phyloP scores from a whole-genome alignment of 2,113 vertebrate genomes.

The Platichthys flesus region DNA sequence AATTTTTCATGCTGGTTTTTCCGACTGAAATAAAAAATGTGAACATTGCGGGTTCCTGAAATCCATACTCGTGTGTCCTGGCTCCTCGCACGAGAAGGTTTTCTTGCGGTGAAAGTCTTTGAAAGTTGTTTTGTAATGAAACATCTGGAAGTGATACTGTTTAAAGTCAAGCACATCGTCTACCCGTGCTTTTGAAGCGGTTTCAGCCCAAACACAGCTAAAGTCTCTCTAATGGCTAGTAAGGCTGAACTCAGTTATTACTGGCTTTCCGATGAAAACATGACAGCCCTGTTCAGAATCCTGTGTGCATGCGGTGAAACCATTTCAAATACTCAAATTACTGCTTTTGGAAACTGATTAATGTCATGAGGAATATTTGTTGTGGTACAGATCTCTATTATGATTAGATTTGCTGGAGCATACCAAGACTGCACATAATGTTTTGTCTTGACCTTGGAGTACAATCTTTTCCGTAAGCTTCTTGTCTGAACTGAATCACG shows the following conservation, averaged over 20 bases:
- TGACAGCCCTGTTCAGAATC: slow-evolving; percentile 52
- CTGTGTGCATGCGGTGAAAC: slow-evolving; percentile 69
- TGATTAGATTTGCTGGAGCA: slow-evolving; percentile 60
- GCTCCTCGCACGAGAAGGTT: slow-evolving; percentile 50
- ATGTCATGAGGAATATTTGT: slow-evolving; percentile 72
- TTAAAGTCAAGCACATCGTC: slow-evolving; percentile 67
- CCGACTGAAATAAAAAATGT: slow-evolving; percentile 52
- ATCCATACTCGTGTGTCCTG: slow-evolving; percentile 45
- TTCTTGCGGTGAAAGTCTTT: slow-evolving; percentile 59
- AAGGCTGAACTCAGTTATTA: slow-evolving; percentile 74
- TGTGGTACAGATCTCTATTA: slow-evolving; percentile 69
- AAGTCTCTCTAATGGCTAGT: slow-evolving; percentile 65
- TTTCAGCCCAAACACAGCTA: slow-evolving; percentile 68
- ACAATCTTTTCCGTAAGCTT: slow-evolving; percentile 29
- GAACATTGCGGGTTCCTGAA: slow-evolving; percentile 58
- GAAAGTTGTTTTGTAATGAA: slow-evolving; percentile 74
- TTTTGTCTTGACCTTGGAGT: slow-evolving; percentile 51
- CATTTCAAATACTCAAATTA: slow-evolving; percentile 71
- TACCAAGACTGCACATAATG: slow-evolving; percentile 20
- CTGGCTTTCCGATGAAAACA: slow-evolving; percentile 73
- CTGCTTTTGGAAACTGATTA: slow-evolving; percentile 66
- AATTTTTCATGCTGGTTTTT: slow-evolving; percentile 30
- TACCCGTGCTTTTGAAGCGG: slow-evolving; percentile 68
- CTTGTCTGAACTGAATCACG: slow-evolving; percentile 32
- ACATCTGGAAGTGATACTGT: slow-evolving; percentile 78